Evolutionary conservation across 2,888 invertebrate species (phyloP).

Genomic region (Ephialtes manifestator): DNA sequence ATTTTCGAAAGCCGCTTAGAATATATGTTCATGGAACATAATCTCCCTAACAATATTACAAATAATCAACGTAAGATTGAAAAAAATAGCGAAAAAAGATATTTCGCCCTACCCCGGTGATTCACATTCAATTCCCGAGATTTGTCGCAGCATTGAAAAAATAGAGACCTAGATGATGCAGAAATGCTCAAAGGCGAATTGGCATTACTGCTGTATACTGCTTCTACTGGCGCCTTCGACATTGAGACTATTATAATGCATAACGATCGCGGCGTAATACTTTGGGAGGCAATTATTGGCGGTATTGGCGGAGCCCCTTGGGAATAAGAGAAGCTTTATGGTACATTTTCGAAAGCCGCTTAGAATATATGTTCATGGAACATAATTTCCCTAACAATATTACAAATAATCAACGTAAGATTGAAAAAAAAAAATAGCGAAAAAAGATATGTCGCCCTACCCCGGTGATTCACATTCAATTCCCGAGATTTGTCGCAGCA

Average conservation of each 20-base stretch:
- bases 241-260: constrained; percentile 26
- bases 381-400: neutral
- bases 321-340: too few relatives aligned
- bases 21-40: too few relatives aligned
- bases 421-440: neutral
- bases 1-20: too few relatives aligned
- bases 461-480: too few relatives aligned
- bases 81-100: neutral
- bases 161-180: neutral
- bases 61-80: neutral
- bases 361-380: too few relatives aligned
- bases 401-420: neutral
- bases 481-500: neutral
- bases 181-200: neutral
- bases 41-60: neutral
- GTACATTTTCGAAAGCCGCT: too few relatives aligned
- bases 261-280: constrained; percentile 14
- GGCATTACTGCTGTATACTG: constrained; percentile 22
- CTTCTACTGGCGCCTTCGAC: constrained; percentile 11
- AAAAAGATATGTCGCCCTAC: too few relatives aligned
- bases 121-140: too few relatives aligned
- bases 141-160: neutral
- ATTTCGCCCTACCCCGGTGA: too few relatives aligned
- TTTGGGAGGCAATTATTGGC: constrained; percentile 58
- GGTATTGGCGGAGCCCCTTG: constrained; percentile 34